Base-by-base conservation (phyloP, 2,888 invertebrate species). In the Polymixis flavicincta region DNA sequence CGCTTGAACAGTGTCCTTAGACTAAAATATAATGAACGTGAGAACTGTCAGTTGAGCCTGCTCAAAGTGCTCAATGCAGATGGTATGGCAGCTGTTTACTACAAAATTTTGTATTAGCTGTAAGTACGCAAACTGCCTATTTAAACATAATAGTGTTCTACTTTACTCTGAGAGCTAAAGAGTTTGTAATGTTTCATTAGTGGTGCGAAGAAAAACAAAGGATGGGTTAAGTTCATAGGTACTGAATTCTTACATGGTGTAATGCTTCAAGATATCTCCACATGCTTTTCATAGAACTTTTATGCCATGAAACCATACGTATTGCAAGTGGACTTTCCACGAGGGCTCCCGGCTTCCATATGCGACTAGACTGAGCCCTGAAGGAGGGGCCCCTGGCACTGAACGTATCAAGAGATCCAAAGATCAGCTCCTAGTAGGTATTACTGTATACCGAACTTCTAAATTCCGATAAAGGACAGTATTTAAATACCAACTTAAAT, bases 41-140 rank as follows among this genome's bases (percentile, higher is more conserved):
- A 22, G 28, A 48, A 25, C 22, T 28, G n/a, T 52, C 63, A 59
- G 45, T 57, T 54, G 17, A 37, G 50, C 59, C 42, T 45, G 25
- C 37, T 37, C 25, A 45, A n/a, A n/a, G 32, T 45, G 25, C 37
- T 37, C 25, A 45, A 45, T 57, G 28, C 59, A 55, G 14, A 52
- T 45, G 2, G 60, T 50, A 50, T 48, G 74, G 85, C 78, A 84
- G 76, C 70, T 79, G 73, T 71, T 67, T 64, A 74, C 42, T 66
- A 78, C 74, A 64, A 76, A 64, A 19, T 68, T 83, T 81, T 79
- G 66, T 80, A 86, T 67, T 86, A 85, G 80, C 66, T 76, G 55
- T 86, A 86, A 86, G 76, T 63, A 65, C 61, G 72, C 67, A 67
- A 83, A 86, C 83, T 85, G 85, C 79, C 86, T 86, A 75, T 80